A percentile compares a stretch with the other conserved stretches of the same genome.
Conservation (phyloP, 2,888 invertebrate species). For the Drosophila villosipedis region DNA sequence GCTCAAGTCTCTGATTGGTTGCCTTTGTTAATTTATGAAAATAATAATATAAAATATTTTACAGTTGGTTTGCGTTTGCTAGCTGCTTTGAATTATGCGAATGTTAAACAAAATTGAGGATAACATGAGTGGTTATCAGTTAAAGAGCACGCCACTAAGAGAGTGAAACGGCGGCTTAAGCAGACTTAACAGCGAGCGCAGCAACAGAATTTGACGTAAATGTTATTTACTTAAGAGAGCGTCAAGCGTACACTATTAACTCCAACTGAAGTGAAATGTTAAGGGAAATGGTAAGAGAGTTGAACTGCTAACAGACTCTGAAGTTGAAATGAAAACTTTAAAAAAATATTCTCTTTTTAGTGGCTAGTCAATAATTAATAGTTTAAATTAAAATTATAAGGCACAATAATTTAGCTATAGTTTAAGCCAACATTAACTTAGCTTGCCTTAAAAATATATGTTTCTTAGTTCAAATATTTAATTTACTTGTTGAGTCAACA, state of each 20-base stretch:
- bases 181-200: slow-evolving; percentile 11
- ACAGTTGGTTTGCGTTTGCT: slow-evolving; percentile 3
- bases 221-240: slow-evolving; percentile 34
- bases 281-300: neutral
- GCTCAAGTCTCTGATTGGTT: slow-evolving; percentile 44
- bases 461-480: neutral
- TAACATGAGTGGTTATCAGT: slow-evolving; percentile 15
- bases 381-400: neutral
- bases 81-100: slow-evolving; percentile 32
- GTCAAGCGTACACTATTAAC: neutral
- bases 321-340: neutral
- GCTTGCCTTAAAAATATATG: neutral
- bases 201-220: neutral
- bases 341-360: neutral
- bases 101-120: neutral
- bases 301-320: neutral
- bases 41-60: slow-evolving; percentile 25
- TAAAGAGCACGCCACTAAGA: slow-evolving; percentile 27
- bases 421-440: neutral
- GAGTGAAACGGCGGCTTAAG: neutral
- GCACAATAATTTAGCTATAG: neutral
- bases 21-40: slow-evolving; percentile 25
- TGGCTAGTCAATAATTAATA: neutral
- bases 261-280: neutral
- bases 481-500: slow-evolving; percentile 41